phyloP scores from a whole-genome alignment of 2,797 vertebrate species.

The Anableps anableps region DNA sequence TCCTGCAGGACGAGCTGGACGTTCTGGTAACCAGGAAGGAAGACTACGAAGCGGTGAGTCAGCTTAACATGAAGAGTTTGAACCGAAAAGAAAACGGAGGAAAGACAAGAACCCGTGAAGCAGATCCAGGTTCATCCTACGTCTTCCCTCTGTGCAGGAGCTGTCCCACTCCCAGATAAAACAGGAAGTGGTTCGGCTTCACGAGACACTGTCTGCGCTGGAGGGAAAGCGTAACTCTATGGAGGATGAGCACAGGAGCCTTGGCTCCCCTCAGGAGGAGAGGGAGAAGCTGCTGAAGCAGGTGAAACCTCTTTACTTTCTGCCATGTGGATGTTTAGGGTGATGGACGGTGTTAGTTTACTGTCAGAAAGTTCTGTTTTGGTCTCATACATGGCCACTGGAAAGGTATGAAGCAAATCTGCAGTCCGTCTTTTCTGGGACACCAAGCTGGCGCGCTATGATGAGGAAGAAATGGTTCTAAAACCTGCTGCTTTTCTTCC shows the following conservation, averaged over 20 bases:
- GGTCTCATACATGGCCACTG: too few relatives aligned
- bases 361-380: neutral
- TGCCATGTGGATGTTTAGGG: neutral
- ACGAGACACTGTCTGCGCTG: conserved; percentile 86
- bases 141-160: conserved; percentile 78
- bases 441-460: too few relatives aligned
- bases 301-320: conserved; percentile 55
- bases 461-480: neutral
- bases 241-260: conserved; percentile 88
- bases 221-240: conserved; percentile 86
- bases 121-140: neutral
- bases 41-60: conserved; percentile 86
- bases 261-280: conserved; percentile 91
- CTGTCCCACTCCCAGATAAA: conserved; percentile 89
- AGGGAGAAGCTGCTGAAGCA: conserved; percentile 90
- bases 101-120: too few relatives aligned
- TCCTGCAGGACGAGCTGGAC: conserved; percentile 92
- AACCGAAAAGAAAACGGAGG: neutral
- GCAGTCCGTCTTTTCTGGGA: neutral
- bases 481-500: neutral
- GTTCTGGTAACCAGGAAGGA: conserved; percentile 86
- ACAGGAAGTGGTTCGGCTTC: conserved; percentile 87
- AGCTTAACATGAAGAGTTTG: neutral
- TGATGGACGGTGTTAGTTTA: neutral
- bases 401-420: neutral